These are phyloP conservation scores for Andrena bicolor DNA, from an alignment of 2,888 invertebrate genomes.

Conservation along the genomic window DNA sequence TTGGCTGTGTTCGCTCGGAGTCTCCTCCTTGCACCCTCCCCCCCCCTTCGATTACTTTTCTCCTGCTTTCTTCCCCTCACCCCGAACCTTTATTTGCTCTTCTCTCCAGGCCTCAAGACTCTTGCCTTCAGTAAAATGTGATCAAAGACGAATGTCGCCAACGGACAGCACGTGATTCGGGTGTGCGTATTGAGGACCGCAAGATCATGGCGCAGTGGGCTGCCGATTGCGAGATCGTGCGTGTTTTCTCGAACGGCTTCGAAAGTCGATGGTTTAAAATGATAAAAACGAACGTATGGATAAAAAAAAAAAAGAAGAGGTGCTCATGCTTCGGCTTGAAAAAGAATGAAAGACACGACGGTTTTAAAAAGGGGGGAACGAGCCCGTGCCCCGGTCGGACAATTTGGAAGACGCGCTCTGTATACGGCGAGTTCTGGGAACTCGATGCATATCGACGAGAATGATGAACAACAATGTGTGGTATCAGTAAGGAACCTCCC, in stretches of 20 bases:
- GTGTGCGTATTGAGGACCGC: conserved; percentile 60
- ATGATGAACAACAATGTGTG: conserved; percentile 58
- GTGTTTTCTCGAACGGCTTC: conserved; percentile 37
- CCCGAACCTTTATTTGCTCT: conserved; percentile 8
- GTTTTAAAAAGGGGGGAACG: neutral
- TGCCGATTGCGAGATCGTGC: conserved; percentile 64
- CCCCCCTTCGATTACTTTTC: neutral
- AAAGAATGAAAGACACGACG: neutral
- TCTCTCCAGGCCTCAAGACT: neutral
- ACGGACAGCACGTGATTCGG: conserved; percentile 41
- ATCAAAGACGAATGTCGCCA: conserved; percentile 55
- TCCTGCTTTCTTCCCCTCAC: neutral
- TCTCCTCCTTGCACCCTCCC: neutral
- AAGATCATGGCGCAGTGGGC: conserved; percentile 33
- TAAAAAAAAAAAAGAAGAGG: neutral
- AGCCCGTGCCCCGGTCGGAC: conserved; percentile 20
- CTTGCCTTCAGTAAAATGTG: conserved; percentile 8
- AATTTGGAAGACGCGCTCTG: conserved; percentile 66
- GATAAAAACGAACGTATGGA: neutral
- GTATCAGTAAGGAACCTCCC: conserved; percentile 35
- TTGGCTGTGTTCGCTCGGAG: conserved; percentile 10
- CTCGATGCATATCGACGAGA: conserved; percentile 29
- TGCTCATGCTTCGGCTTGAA: neutral
- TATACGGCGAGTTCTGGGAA: conserved; percentile 35
- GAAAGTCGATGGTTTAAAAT: neutral